phyloP scores from a whole-genome alignment of 2,113 vertebrate genomes.

The Podiceps cristatus region DNA sequence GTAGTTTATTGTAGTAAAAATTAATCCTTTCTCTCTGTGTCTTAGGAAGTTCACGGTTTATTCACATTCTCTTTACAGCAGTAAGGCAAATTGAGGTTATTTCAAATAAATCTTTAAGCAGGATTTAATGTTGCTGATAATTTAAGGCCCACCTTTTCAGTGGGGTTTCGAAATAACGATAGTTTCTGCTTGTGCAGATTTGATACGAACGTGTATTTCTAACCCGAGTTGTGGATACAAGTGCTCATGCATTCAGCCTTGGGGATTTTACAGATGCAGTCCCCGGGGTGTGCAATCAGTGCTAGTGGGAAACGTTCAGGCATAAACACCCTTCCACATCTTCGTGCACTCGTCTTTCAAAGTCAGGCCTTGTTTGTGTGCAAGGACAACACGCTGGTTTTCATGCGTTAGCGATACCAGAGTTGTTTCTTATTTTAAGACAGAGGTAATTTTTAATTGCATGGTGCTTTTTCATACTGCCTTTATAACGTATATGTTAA shows the following conservation, averaged over 20 bases:
- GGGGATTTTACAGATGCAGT: not conserved
- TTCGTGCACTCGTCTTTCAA: not conserved
- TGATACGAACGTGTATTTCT: not conserved
- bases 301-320: not conserved
- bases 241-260: not conserved
- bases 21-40: not conserved
- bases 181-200: not conserved
- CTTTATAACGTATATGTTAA: not conserved
- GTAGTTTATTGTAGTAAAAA: not conserved
- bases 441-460: not conserved
- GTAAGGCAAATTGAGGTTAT: not conserved
- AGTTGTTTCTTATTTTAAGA: not conserved
- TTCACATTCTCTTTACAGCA: not conserved
- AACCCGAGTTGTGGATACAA: not conserved
- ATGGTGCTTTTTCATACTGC: not conserved
- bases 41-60: not conserved
- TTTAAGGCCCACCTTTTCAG: not conserved
- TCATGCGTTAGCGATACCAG: not conserved
- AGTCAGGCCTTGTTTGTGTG: not conserved
- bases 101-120: not conserved
- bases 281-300: not conserved
- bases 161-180: not conserved
- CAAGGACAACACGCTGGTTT: not conserved
- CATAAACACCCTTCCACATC: not conserved
- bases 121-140: not conserved